A percentile compares a stretch with the other conserved stretches of the same genome.
Evolutionary conservation across 1,140 invertebrate species (phyloP).

Genomic region (Elymnias hypermnestra): DNA sequence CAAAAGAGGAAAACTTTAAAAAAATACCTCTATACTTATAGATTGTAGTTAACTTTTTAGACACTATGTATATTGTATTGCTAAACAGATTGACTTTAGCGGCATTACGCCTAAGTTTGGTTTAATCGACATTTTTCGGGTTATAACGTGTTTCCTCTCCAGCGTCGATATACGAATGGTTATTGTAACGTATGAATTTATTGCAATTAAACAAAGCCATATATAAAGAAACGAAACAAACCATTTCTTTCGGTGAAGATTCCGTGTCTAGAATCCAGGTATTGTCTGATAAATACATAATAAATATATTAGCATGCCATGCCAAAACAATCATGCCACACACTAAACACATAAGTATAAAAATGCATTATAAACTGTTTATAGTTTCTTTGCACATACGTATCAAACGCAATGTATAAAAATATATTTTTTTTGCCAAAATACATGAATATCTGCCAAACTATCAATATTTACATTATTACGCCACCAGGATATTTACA

Average conservation of each 20-base stretch:
- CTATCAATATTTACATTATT: constrained; percentile 8
- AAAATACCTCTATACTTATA: too few relatives aligned
- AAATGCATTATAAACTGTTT: constrained; percentile 5
- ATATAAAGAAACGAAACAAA: constrained; percentile 56
- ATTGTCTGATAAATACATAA: constrained; percentile 73
- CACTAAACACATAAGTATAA: constrained; percentile 23
- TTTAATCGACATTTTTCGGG: too few relatives aligned
- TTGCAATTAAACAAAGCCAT: constrained; percentile 19
- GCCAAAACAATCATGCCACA: constrained; percentile 63
- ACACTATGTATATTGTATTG: too few relatives aligned
- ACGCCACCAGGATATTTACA: constrained; percentile 27
- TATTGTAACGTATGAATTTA: constrained; percentile 16
- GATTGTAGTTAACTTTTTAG: too few relatives aligned
- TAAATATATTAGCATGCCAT: constrained; percentile 70
- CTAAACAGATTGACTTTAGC: too few relatives aligned
- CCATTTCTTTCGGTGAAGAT: constrained; percentile 59
- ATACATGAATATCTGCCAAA: constrained; percentile 2
- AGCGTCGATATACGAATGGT: too few relatives aligned
- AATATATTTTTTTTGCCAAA: neutral
- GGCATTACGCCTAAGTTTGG: too few relatives aligned
- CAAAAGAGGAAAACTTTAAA: too few relatives aligned
- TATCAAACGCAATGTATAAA: neutral
- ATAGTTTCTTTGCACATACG: neutral
- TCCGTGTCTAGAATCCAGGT: constrained; percentile 70
- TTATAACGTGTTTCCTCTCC: too few relatives aligned